Conservation (phyloP, 2,113 vertebrate genomes). For the Engraulis encrasicolus region DNA sequence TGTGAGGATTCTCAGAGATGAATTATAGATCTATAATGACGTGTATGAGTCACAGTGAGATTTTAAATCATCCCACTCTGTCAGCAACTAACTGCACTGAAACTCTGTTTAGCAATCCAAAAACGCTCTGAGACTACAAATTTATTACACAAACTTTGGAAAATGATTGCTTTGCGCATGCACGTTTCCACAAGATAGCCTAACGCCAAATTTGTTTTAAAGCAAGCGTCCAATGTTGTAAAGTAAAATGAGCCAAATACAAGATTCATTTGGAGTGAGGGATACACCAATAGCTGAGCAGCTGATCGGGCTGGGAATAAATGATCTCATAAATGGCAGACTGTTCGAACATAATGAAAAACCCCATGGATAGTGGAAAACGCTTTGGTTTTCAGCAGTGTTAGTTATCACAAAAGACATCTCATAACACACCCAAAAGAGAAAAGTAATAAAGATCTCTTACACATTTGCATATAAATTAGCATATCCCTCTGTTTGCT, state of each 20-base stretch:
- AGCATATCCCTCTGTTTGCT: conserved; percentile 31
- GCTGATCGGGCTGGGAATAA: conserved; percentile 44
- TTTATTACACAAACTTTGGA: neutral
- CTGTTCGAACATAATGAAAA: conserved; percentile 40
- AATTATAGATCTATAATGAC: conserved; percentile 39
- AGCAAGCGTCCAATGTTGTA: neutral
- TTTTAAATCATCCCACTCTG: neutral
- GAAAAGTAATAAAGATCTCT: conserved; percentile 45
- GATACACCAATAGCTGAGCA: conserved; percentile 19
- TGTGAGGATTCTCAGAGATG: conserved; percentile 30
- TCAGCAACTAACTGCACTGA: neutral
- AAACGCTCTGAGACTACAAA: neutral
- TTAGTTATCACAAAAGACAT: conserved; percentile 45
- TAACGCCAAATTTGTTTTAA: neutral
- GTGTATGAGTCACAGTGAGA: neutral
- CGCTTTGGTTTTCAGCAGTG: conserved; percentile 31
- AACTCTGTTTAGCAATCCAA: conserved; percentile 3
- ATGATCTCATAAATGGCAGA: conserved; percentile 40
- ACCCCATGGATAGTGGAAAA: conserved; percentile 29
- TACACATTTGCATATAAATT: conserved; percentile 40
- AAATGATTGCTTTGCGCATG: neutral
- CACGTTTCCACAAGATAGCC: neutral
- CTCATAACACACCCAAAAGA: conserved; percentile 39
- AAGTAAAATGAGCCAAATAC: conserved; percentile 30
- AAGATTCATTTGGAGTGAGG: conserved; percentile 17